Base-by-base conservation (phyloP, 2,888 invertebrate genomes). In the Thereva unica region DNA sequence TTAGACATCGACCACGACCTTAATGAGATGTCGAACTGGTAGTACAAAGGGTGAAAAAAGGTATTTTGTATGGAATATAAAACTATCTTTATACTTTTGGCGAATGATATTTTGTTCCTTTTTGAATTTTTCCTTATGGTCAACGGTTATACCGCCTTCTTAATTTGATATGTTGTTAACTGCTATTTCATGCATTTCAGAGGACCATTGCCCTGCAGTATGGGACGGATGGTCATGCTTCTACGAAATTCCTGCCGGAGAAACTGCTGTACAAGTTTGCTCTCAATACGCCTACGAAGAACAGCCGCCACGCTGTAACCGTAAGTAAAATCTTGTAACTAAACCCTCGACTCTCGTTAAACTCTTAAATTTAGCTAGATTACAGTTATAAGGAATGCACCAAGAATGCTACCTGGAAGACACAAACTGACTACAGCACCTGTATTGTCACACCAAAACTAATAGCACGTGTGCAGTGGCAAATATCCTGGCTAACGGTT, bases 151-250 rank as follows among this genome's bases (percentile, higher is more conserved):
- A 47, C 45, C n/a, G n/a, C 52, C 52, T 37, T 64, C 42, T 59
- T 41, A 63, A 42, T 61, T 64, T 47, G 12, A 50, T 5, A 4
- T n/a, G 34, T 45, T 57, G 8, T 54, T 52, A 40, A 10, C 37
- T 44, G 4, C 40, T 52, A 47, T 37, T 38, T 57, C 7, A 65
- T 66, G 52, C 63, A 45, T 45, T 2, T 45, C 57, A 34, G 73
- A 74, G 34, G 71, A 75, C 66, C 69, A 70, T 38, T 88, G 88
- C 75, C 83, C 83, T 9, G 78, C 84, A 0, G 83, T 85, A 0
- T 88, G 87, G 82, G 88, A 88, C 70, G 87, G 83, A 0, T 89
- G 87, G 87, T 83, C 83, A 4, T 89, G 88, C 74, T 87, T 86
- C 83, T 79, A 78, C 9, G 75, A 79, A 5, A 80, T 83, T 0